These are phyloP conservation scores for Zaprionus camerounensis DNA, from an alignment of 1,140 invertebrate species.

Conservation along the genomic window DNA sequence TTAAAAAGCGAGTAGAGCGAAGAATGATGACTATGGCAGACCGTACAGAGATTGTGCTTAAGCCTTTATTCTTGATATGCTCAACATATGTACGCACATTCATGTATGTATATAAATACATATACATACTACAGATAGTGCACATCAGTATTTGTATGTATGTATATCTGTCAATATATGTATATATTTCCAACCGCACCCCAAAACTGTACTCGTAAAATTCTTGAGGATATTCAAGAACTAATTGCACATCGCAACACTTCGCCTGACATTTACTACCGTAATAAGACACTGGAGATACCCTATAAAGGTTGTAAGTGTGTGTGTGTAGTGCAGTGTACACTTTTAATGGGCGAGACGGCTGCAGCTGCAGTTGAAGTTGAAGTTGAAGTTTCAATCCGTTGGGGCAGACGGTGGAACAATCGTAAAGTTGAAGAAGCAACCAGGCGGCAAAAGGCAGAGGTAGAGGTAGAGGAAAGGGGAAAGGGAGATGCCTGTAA, in stretches of 20 bases:
- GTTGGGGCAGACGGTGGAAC: constrained; percentile 14
- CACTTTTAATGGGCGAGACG: constrained; percentile 9
- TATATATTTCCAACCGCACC: background rate
- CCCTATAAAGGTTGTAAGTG: background rate
- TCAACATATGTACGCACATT: too few species aligned
- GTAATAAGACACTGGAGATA: background rate
- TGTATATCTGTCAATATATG: too few species aligned
- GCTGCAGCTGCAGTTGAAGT: constrained; percentile 2
- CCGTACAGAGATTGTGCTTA: too few species aligned
- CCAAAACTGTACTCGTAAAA: background rate
- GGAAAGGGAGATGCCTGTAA: background rate
- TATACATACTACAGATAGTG: too few species aligned
- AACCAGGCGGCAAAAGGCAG: background rate
- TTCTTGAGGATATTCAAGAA: background rate
- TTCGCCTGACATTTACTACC: background rate
- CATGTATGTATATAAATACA: too few species aligned
- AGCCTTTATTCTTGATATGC: too few species aligned
- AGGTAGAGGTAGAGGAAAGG: background rate
- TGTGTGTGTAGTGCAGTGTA: background rate
- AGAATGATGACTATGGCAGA: too few species aligned
- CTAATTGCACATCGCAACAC: background rate
- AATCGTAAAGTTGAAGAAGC: constrained; percentile 42
- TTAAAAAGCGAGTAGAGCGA: background rate
- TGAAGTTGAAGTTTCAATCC: background rate
- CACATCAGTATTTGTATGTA: too few species aligned